Evolutionary conservation across 1,140 invertebrate genomes (phyloP).

Genomic region (Mycetomoellerius zeteki): DNA sequence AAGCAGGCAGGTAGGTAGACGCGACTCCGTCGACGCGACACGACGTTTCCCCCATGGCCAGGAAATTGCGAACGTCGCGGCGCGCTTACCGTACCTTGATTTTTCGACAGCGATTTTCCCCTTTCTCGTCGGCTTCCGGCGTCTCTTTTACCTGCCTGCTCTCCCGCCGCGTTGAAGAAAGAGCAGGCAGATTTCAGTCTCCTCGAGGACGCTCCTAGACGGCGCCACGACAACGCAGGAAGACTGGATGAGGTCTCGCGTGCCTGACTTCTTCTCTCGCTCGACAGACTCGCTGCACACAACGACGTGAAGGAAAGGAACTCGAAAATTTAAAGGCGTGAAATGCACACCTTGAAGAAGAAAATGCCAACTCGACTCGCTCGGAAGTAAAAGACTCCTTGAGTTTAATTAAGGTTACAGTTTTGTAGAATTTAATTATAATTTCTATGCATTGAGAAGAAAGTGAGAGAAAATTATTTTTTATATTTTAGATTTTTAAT

Average conservation of each 20-base stretch:
- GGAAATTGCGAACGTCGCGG: constrained; percentile 67
- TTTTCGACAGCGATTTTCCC: constrained; percentile 62
- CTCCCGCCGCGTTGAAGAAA: not conserved
- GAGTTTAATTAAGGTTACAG: not conserved
- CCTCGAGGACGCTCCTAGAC: constrained; percentile 42
- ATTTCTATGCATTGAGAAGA: not conserved
- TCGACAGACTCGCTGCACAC: constrained; percentile 23
- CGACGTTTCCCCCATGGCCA: constrained; percentile 18
- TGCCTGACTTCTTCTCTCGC: constrained; percentile 2
- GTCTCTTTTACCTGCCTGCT: constrained; percentile 56
- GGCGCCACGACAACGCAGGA: not conserved
- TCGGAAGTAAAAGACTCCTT: not conserved
- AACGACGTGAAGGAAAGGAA: not conserved
- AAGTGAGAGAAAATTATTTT: not conserved
- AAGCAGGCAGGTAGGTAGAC: constrained; percentile 34
- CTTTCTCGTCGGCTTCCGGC: constrained; percentile 43
- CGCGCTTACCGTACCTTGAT: constrained; percentile 63
- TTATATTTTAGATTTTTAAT: not conserved
- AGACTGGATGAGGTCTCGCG: constrained; percentile 34
- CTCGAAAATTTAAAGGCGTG: constrained; percentile 18
- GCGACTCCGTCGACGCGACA: constrained; percentile 7
- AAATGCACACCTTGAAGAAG: not conserved
- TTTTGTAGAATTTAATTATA: not conserved
- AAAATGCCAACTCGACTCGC: not conserved
- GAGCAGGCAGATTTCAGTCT: constrained; percentile 42